Evolutionary conservation across 2,888 invertebrate genomes (phyloP), one percentile per base, ranked within the genome.

Genomic region (Rhabditophanes sp.): DNA sequence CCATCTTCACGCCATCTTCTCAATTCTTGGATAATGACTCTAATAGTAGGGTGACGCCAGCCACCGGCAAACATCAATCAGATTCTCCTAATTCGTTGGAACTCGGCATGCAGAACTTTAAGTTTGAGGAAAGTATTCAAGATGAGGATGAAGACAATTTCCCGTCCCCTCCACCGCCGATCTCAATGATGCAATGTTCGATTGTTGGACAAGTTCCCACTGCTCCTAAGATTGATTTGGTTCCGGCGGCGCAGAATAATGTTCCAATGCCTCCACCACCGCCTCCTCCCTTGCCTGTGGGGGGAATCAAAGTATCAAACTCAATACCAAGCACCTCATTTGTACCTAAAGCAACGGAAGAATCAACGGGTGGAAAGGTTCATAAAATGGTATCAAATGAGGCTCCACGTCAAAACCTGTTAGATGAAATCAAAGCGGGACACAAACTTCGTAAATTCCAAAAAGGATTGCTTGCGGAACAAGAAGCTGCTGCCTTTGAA

Each of bases 341-440:
- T 24, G 32, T 24, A n/a, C n/a, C n/a, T 30, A n/a, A n/a, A n/a
- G n/a, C n/a, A n/a, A n/a, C n/a, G n/a, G 19, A 20, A 18, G 6
- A 18, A n/a, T 24, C 26, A 14, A 16, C 8, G 8, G 26, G 19
- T 19, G 15, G 30, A 18, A 14, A 19, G 27, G 37, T n/a, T n/a
- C 12, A 6, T 9, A 12, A 18, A n/a, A 19, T 7, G 3, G 26
- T 24, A 11, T 8, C 7, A 3, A 8, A 7, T 11, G 17, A 16
- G 11, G 12, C 29, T 7, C 14, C 20, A 18, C 19, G 30, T 11
- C 37, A 44, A 14, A 52, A 51, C 29, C 42, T 64, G 19, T 37
- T 65, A 27, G 45, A 47, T 15, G 53, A 64, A 25, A 64, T 64
- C 25, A 42, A 53, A 16, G 42, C 39, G 9, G 64, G 64, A 30